Evolutionary conservation across 2,113 vertebrate genomes (phyloP), one percentile per base, ranked within the genome.

Genomic region (Dicerorhinus sumatrensis): DNA sequence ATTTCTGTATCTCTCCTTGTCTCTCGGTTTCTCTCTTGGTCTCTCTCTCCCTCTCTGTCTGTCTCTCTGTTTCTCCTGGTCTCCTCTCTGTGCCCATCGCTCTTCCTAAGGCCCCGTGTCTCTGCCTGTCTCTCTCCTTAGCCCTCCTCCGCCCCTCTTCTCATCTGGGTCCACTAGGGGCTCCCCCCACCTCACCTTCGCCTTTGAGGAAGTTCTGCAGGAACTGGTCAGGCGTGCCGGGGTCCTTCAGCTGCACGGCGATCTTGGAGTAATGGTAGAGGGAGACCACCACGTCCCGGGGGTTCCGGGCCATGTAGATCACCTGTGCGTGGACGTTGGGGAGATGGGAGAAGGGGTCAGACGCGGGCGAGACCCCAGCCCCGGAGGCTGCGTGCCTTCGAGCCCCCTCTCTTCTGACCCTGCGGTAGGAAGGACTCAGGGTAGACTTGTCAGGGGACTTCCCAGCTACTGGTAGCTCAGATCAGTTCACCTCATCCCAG

Each of bases 231-330:
- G 98, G 98, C 0, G 96, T 98, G 0, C 91, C 94, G 0, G 98
- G 97, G 51, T 98, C 97, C 94, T 98, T 97, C 62, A 98, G 73
- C 6, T 98, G 97, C 29, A 36, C 77, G 0, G 98, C 98, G 2
- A 98, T 98, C 96, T 98, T 98, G 86, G 96, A 98, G 46, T 99
- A 99, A 42, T 98, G 97, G 36, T 98, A 98, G 48, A 98, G 96
- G 0, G 98, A 99, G 16, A 98, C 94, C 0, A 97, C 25, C 3
- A 98, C 97, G 0, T 98, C 98, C 12, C 95, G 92, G 86, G 98
- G 98, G 54, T 98, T 93, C 69, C 98, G 84, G 36, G 97, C 23
- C 21, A 98, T 39, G 93, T 98, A 98, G 92, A 98, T 96, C 51
- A 98, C 97, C 97, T 98, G 92, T 0, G 4, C 2, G 23, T 0